Evolutionary conservation across 2,113 vertebrate genomes (phyloP), one percentile per base, ranked within the genome.

Genomic region (Tretioscincus oriximinensis): DNA sequence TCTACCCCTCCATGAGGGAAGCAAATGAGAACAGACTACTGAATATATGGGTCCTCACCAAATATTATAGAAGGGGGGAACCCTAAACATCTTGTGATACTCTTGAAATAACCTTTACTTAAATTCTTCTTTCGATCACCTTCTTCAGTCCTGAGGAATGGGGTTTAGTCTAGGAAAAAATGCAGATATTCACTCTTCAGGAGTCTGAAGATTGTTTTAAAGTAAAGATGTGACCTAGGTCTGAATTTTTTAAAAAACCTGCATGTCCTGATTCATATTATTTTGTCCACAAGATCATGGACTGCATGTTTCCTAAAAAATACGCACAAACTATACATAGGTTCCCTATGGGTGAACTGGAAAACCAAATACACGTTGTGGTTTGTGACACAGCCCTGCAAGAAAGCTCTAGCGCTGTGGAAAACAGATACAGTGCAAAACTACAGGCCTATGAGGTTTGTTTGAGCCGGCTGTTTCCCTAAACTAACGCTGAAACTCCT

Each of bases 321-420:
- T 18, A 58, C 16, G 14, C 85, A 90, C 65, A 83, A 61, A 72
- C 54, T 58, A 80, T 88, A 88, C 73, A 78, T 77, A 70, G 73
- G 73, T 76, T 81, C 73, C 86, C 78, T 87, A 88, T 72, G 78
- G 85, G 85, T 77, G n/a, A 82, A 60, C 86, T 47, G 14, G 45
- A 81, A 81, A 47, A 45, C 77, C 58, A 0, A 65, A 85, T 73
- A 58, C 54, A 58, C 69, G 63, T 84, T 66, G 72, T 85, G 76
- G 83, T 77, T 84, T 85, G 83, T 83, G 51, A 80, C 24, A 86
- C 78, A 5, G 83, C 81, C 70, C 89, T 80, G 41, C 35, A 73
- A 81, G 80, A 83, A 89, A 86, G 45, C 7, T 60, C 47, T 60
- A 87, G 78, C n/a, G 75, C 82, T 78, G 82, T 29, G 35, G 26